Evolutionary conservation across 2,888 invertebrate genomes (phyloP), one percentile per base, ranked within the genome.

Genomic region (Xestia c-nigrum): DNA sequence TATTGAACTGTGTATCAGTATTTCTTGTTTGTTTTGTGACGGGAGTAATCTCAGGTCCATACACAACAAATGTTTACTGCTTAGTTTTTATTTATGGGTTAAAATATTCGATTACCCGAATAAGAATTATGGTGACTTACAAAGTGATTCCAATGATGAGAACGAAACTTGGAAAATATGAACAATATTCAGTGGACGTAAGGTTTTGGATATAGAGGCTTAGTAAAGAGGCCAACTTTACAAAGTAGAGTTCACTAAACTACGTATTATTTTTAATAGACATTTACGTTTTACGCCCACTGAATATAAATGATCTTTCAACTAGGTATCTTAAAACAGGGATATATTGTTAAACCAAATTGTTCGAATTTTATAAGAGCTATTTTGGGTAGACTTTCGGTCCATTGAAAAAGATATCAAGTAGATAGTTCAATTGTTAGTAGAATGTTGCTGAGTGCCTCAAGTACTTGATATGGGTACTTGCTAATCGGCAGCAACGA

Each of bases 271-370:
- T 73, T 59, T 24, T 61, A 65, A 50, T 61, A 64, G 61, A 24
- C 12, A 70, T 66, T 16, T 19, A n/a, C 46, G 31, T 74, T 78
- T 67, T 72, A 64, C 64, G 52, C 61, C 74, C 74, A 79, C 83
- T 85, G 72, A 73, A 72, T 71, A 57, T 65, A 6, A 64, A 78
- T 83, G 72, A 71, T 55, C 87, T 88, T 83, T 87, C 83, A 73
- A 83, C 87, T 88, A 80, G 80, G 78, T 88, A 85, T 88, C 87
- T 80, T 84, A 31, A 68, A 80, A 78, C 80, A 79, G 83, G 87
- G 74, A 76, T 71, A 69, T 87, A 77, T 77, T 78, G 73, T 75
- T 78, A 80, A 72, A 71, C 81, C 84, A 81, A 85, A 80, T 85
- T 63, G 80, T 80, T 80, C 66, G 57, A 72, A 72, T 70, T 70